A percentile compares a stretch with the other conserved stretches of the same genome.
These are phyloP conservation scores for Cephus spinipes DNA, from an alignment of 2,888 invertebrate species.

Conservation along the genomic window DNA sequence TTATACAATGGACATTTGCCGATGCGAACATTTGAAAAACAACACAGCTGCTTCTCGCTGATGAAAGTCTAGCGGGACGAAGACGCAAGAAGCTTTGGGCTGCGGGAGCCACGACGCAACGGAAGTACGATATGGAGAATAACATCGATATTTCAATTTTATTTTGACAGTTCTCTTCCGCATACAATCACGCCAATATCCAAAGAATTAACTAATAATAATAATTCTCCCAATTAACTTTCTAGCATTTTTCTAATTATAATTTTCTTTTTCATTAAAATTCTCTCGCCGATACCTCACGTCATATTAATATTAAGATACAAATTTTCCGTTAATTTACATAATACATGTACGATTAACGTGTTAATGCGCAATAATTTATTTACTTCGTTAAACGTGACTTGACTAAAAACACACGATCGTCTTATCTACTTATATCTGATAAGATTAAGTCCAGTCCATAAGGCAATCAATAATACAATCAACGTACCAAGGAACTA, in stretches of 20 bases:
- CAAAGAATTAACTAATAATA: neutral
- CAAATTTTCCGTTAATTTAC: neutral
- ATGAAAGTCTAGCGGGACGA: neutral
- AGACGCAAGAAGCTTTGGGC: neutral
- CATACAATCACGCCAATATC: neutral
- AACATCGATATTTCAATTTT: neutral
- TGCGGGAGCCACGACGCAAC: neutral
- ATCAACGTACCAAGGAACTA: neutral
- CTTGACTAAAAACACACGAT: neutral
- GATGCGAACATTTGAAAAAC: neutral
- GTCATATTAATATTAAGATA: neutral
- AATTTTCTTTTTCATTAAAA: too few species aligned
- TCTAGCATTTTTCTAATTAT: neutral
- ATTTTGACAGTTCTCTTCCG: neutral
- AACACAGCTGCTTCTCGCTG: neutral
- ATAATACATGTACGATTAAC: neutral
- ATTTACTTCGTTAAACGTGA: neutral
- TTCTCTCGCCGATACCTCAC: too few species aligned
- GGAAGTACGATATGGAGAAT: neutral
- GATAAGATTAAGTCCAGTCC: neutral
- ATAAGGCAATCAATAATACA: neutral
- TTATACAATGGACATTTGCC: neutral
- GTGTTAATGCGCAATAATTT: neutral
- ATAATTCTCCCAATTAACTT: neutral
- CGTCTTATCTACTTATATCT: neutral